Conservation (phyloP, 2,888 invertebrate species). For the Polyploca ridens region DNA sequence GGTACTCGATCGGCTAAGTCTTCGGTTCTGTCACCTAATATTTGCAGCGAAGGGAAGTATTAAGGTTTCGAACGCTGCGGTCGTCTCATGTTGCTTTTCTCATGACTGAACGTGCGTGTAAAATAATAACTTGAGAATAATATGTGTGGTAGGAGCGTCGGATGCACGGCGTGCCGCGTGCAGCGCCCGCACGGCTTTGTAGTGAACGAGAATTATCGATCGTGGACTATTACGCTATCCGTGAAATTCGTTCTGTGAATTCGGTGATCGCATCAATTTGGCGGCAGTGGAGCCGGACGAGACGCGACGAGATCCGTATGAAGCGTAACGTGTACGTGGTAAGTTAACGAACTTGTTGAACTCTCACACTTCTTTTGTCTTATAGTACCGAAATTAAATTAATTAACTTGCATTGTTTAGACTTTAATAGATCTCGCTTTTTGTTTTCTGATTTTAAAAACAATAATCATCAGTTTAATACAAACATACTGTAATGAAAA, state of each 20-base stretch:
- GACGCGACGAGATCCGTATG: constrained; percentile 49
- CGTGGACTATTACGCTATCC: constrained; percentile 68
- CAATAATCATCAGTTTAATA: background rate
- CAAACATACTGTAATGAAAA: no score
- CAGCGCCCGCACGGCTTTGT: constrained; percentile 65
- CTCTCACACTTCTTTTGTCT: constrained; percentile 18
- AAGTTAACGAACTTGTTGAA: constrained; percentile 49
- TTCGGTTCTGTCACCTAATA: constrained; percentile 80
- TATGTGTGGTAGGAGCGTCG: constrained; percentile 74
- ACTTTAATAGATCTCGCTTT: no score
- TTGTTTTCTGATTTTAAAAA: background rate
- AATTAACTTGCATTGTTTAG: background rate
- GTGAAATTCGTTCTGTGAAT: constrained; percentile 70
- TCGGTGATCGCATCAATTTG: constrained; percentile 72
- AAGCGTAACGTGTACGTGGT: constrained; percentile 53
- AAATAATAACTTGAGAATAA: constrained; percentile 83
- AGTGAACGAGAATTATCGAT: constrained; percentile 75
- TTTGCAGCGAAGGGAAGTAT: constrained; percentile 83
- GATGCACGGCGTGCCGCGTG: constrained; percentile 64
- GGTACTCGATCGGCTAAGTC: constrained; percentile 66
- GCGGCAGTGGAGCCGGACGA: constrained; percentile 63
- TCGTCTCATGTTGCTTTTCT: constrained; percentile 84
- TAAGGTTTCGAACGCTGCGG: constrained; percentile 84
- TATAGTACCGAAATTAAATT: background rate
- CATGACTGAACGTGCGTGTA: constrained; percentile 84